A percentile compares a stretch with the other conserved stretches of the same genome.
phyloP scores from a whole-genome alignment of 1,140 invertebrate species.

The Phymastichus coffea region DNA sequence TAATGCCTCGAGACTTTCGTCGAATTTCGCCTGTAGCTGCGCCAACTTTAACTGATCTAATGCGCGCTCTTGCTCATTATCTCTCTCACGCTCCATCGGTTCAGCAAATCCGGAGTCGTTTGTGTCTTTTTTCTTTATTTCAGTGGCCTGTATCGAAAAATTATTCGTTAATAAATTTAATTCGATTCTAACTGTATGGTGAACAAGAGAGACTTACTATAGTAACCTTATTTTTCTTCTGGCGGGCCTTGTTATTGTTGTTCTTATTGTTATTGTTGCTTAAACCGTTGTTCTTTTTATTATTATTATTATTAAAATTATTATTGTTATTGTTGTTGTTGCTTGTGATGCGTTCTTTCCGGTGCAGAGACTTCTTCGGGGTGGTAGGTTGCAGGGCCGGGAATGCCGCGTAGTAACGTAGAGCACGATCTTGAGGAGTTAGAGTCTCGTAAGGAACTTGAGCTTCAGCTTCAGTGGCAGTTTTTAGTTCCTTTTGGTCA shows the following conservation, averaged over 20 bases:
- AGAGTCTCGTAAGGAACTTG: constrained; percentile 45
- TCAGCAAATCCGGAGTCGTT: constrained; percentile 49
- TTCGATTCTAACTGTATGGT: not conserved
- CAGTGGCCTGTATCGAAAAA: constrained; percentile 31
- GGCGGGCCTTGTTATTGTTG: constrained; percentile 38
- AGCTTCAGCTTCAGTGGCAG: constrained; percentile 33
- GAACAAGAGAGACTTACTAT: constrained; percentile 38
- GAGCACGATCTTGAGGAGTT: constrained; percentile 49
- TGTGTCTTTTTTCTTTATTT: constrained; percentile 43
- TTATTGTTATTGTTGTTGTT: constrained; percentile 36
- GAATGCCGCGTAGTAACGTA: constrained; percentile 54
- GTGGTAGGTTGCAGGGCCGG: constrained; percentile 50
- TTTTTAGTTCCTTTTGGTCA: constrained; percentile 40
- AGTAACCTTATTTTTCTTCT: constrained; percentile 48
- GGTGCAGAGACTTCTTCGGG: constrained; percentile 44
- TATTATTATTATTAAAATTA: constrained; percentile 37
- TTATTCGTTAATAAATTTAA: not conserved
- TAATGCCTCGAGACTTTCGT: constrained; percentile 65
- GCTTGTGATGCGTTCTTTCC: constrained; percentile 41
- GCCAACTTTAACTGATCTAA: constrained; percentile 61
- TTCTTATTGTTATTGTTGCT: constrained; percentile 38
- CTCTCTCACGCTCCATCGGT: constrained; percentile 50
- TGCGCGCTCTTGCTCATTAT: constrained; percentile 46
- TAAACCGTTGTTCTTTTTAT: constrained; percentile 39
- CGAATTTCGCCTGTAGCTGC: constrained; percentile 67